Evolutionary conservation across 2,888 invertebrate species (phyloP), one percentile per base, ranked within the genome.

Genomic region (Myopa tessellatipennis): DNA sequence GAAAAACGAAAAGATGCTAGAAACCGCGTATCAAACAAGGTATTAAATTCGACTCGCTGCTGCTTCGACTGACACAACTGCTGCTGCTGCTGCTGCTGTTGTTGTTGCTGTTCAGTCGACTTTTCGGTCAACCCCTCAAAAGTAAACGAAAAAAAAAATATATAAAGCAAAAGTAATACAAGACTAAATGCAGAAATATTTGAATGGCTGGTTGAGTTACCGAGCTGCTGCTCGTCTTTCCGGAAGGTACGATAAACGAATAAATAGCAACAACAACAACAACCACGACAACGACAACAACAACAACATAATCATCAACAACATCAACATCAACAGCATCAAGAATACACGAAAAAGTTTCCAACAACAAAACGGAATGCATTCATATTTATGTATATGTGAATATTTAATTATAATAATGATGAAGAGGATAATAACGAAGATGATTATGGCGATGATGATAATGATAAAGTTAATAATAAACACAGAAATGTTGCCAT

Each of bases 11-110:
- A 58, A 16, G 26, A 16, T 38, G 16, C 16, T 58, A 72, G 45
- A 65, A 38, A 67, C 26, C 16, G 26, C 18, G 76, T n/a, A 70
- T 60, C 60, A 70, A 45, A 58, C 60, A 55, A 45, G 10, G 16
- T 71, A 58, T 71, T 75, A 52, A 75, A 68, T 75, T 67, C 38
- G 55, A 34, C 65, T 71, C 71, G 65, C 40, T 71, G 76, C 70
- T 76, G 52, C 75, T 69, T 68, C 65, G 36, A 14, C 61, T 71
- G 71, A 38, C 34, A 45, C 50, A 45, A 16, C 74, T 65, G 45
- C 73, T 73, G 63, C 63, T 40, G 63, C 34, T 63, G 63, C 34
- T n/a, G 3, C 8, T 8, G 63, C 34, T 63, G 63, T 10, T n/a
- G 3, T 1, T 8, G 12, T 52, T 14, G 70, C 70, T 12, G 18